Conservation (phyloP, 1,140 invertebrate genomes). For the Bombus picipes region DNA sequence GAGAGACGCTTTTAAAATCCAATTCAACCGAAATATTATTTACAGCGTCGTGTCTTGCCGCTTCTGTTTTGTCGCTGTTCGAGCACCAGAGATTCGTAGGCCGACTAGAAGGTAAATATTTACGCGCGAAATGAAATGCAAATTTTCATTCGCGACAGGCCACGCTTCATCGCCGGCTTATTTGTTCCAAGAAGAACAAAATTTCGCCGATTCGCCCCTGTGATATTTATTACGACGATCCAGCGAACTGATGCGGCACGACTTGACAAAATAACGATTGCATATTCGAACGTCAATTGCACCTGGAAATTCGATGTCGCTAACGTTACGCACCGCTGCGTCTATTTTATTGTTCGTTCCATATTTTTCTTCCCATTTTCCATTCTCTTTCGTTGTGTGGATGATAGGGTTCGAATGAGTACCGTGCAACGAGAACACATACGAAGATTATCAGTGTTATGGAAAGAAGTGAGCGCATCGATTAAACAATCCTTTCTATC, state of each 20-base stretch:
- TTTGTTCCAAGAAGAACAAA: not conserved
- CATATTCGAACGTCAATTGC: constrained; percentile 11
- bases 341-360: not conserved
- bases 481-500: not conserved
- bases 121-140: constrained; percentile 58
- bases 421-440: not conserved
- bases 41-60: not conserved
- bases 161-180: not conserved
- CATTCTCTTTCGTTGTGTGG: not conserved
- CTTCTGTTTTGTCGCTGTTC: not conserved
- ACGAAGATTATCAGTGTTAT: not conserved
- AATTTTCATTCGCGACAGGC: constrained; percentile 36
- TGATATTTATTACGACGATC: constrained; percentile 25
- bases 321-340: not conserved
- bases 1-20: constrained; percentile 45
- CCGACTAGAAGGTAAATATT: constrained; percentile 46
- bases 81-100: not conserved
- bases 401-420: not conserved
- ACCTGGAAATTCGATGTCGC: not conserved
- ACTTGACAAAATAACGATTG: constrained; percentile 29
- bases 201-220: not conserved
- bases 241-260: not conserved
- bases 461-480: not conserved
- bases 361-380: not conserved
- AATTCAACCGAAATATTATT: constrained; percentile 51